Evolutionary conservation across 2,113 vertebrate species (phyloP).

Genomic region (Myxocyprinus asiaticus): DNA sequence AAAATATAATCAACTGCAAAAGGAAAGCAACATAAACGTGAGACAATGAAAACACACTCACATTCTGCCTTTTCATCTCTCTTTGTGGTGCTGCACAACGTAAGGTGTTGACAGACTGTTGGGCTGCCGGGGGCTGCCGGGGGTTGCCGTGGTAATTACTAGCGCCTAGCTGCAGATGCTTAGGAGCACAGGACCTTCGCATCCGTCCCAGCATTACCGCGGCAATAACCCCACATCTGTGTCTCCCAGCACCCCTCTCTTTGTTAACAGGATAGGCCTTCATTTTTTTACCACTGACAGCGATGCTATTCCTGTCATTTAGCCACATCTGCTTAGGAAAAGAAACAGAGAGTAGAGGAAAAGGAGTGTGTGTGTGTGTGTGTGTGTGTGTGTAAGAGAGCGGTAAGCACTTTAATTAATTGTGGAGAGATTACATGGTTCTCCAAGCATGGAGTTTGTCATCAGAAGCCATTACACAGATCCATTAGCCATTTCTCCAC

Average conservation of each 20-base stretch:
- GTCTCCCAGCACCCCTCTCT: constrained; percentile 74
- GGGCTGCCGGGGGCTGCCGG: constrained; percentile 71
- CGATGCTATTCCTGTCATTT: constrained; percentile 91
- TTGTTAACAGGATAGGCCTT: constrained; percentile 84
- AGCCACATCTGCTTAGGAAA: constrained; percentile 91
- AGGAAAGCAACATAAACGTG: not conserved
- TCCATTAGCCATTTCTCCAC: constrained; percentile 99
- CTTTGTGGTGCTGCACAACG: constrained; percentile 57
- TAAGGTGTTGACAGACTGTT: constrained; percentile 76
- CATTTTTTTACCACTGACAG: no score
- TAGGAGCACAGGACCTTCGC: constrained; percentile 79
- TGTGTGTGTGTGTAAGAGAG: constrained; percentile 50
- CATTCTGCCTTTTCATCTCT: constrained; percentile 37
- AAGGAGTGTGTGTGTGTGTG: constrained; percentile 32
- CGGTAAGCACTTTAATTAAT: constrained; percentile 98
- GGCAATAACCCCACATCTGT: constrained; percentile 86
- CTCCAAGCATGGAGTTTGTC: constrained; percentile 99
- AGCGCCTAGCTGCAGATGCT: constrained; percentile 85
- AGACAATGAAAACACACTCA: not conserved
- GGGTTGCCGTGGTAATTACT: constrained; percentile 83
- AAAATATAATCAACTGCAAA: not conserved
- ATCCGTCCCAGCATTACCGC: constrained; percentile 76
- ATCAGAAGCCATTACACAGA: constrained; percentile 99
- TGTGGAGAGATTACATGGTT: constrained; percentile 99
- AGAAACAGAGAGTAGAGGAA: constrained; percentile 27